phyloP scores from a whole-genome alignment of 2,113 vertebrate genomes.

The Catharus minimus region DNA sequence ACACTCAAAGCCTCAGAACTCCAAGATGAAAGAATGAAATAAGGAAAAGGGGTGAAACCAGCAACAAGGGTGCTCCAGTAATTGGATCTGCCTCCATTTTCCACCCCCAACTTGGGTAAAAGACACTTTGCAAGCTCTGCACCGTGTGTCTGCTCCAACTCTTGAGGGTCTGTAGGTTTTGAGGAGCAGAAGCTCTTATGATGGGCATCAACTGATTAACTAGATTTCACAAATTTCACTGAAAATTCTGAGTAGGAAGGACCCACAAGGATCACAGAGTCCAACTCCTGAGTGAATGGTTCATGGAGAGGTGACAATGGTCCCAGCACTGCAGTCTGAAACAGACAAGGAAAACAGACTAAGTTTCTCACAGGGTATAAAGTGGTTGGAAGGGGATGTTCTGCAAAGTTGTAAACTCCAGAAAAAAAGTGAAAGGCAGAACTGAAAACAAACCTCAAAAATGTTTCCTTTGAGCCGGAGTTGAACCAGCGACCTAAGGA shows the following conservation, averaged over 20 bases:
- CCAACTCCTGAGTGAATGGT: background rate
- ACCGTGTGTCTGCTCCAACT: background rate
- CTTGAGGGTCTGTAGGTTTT: background rate
- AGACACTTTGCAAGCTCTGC: background rate
- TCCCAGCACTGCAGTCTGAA: background rate
- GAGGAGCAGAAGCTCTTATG: background rate
- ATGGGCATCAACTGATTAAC: background rate
- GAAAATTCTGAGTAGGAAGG: background rate
- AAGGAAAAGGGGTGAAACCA: background rate
- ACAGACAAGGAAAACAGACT: background rate
- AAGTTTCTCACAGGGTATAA: background rate
- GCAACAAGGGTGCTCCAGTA: background rate
- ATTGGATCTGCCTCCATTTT: background rate
- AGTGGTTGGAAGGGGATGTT: background rate
- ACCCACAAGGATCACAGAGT: background rate
- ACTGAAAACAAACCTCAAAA: background rate
- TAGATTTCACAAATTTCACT: background rate
- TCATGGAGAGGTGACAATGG: background rate
- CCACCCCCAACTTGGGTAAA: background rate
- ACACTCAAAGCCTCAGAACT: background rate
- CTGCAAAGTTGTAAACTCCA: background rate
- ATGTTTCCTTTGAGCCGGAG: conserved; percentile 13
- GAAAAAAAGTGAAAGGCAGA: background rate
- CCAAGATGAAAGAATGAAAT: background rate
- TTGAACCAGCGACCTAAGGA: conserved; percentile 51